Evolutionary conservation across 2,113 vertebrate genomes (phyloP).

Genomic region (Crocuta crocuta): DNA sequence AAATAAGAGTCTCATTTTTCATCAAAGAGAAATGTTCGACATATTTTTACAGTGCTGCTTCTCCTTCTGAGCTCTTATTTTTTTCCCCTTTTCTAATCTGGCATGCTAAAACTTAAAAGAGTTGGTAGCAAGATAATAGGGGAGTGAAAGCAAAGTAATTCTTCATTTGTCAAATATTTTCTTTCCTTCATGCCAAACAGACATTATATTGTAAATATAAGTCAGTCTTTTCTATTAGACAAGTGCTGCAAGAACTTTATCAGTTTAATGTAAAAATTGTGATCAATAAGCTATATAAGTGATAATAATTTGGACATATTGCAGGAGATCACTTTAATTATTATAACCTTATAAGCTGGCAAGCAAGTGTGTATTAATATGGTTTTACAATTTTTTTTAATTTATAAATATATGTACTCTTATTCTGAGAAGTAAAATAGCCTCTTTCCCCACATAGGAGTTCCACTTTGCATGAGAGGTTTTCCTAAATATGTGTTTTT

Average conservation of each 20-base stretch:
- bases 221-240: slow-evolving; percentile 30
- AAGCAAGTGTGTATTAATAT: slow-evolving; percentile 22
- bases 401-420: not conserved
- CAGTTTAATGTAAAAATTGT: slow-evolving; percentile 54
- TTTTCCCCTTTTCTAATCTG: slow-evolving; percentile 80
- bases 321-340: slow-evolving; percentile 39
- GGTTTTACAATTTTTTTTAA: slow-evolving; percentile 6
- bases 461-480: not conserved
- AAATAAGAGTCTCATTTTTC: slow-evolving; percentile 87
- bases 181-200: slow-evolving; percentile 35
- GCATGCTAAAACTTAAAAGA: slow-evolving; percentile 57
- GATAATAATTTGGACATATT: slow-evolving; percentile 44
- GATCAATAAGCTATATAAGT: slow-evolving; percentile 51
- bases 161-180: slow-evolving; percentile 44
- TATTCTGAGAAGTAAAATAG: slow-evolving; percentile 21
- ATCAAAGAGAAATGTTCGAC: slow-evolving; percentile 77
- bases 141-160: slow-evolving; percentile 64
- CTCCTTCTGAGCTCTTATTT: slow-evolving; percentile 84
- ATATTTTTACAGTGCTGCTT: slow-evolving; percentile 76
- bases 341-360: slow-evolving; percentile 16
- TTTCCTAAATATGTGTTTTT: not conserved
- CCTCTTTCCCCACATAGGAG: not conserved
- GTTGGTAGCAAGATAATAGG: slow-evolving; percentile 40
- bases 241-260: slow-evolving; percentile 35
- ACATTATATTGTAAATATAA: not conserved